Base-by-base conservation (phyloP, 2,888 invertebrate genomes). In the Xylophagus ater region DNA sequence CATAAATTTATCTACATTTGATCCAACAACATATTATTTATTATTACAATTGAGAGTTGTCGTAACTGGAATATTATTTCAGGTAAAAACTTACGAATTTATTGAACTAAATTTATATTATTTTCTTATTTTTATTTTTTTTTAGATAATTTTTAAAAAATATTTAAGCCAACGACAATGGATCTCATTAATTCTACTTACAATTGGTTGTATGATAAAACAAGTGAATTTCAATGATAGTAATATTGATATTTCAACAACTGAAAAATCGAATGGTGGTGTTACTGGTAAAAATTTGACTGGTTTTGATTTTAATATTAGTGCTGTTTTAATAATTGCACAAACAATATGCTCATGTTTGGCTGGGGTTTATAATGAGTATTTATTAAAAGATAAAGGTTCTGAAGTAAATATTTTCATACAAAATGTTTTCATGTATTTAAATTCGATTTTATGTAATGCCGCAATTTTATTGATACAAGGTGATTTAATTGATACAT, bases 281-380 rank as follows among this genome's bases (percentile, higher is more conserved):
- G 42, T 47, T 4, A 41, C 20, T 25, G 50, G 43, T 2, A 57
- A 62, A 51, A 61, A 61, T 53, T 54, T 57, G 51, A 54, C 61
- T 42, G 64, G 70, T 8, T 62, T 66, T 53, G 56, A 66, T 53
- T 66, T 66, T 37, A 76, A 71, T 50, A 62, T 78, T 20, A 78
- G 74, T 52, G 76, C 77, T 19, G 48, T 79, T 19, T 74, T 78
- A 20, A 78, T 80, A 42, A 68, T 77, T 45, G 73, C 83, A 14
- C 82, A 93, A 73, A 83, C 86, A 34, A 74, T 90, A 47, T 92
- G 86, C 57, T 94, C 94, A 0, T 94, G 93, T 52, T 66, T 92
- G 43, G 94, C 94, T 1, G 94, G 94, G 5, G 94, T 94, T 3
- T 96, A 93, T 62, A 94, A 93, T 59, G 94, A 96, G 59, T 90